Conservation (phyloP, 2,888 invertebrate species). For the Andrena fulva region DNA sequence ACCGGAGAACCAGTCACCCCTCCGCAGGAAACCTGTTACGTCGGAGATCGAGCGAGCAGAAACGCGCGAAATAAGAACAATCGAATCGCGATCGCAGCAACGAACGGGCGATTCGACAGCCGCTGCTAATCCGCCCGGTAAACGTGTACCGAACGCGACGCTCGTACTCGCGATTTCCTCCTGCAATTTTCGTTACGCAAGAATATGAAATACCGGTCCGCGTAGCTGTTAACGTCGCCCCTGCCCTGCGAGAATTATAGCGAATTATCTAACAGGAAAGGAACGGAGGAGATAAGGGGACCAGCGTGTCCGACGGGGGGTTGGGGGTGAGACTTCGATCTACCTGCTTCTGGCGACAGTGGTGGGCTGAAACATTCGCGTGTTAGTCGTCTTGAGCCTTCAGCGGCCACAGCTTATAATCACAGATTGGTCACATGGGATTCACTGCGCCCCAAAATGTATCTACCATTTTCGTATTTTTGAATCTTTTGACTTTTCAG, state of each 20-base stretch:
- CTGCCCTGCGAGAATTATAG: not conserved
- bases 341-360: too few relatives aligned
- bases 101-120: slow-evolving; percentile 21
- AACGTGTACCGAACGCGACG: not conserved
- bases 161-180: not conserved
- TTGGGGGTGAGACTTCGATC: too few relatives aligned
- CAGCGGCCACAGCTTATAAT: too few relatives aligned
- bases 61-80: slow-evolving; percentile 49
- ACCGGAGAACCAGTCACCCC: slow-evolving; percentile 32
- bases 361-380: too few relatives aligned
- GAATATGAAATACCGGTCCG: slow-evolving; percentile 50
- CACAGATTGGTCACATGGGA: too few relatives aligned
- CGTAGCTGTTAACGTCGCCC: slow-evolving; percentile 35
- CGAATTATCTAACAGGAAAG: slow-evolving; percentile 17
- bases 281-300: not conserved
- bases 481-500: too few relatives aligned
- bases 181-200: slow-evolving; percentile 28
- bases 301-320: not conserved
- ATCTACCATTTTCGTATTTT: too few relatives aligned
- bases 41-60: slow-evolving; percentile 19
- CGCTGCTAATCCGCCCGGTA: not conserved
- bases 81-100: slow-evolving; percentile 29
- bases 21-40: slow-evolving; percentile 39
- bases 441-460: too few relatives aligned
- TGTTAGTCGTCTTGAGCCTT: too few relatives aligned